phyloP scores from a whole-genome alignment of 2,797 vertebrate genomes.

The Amblyraja radiata region DNA sequence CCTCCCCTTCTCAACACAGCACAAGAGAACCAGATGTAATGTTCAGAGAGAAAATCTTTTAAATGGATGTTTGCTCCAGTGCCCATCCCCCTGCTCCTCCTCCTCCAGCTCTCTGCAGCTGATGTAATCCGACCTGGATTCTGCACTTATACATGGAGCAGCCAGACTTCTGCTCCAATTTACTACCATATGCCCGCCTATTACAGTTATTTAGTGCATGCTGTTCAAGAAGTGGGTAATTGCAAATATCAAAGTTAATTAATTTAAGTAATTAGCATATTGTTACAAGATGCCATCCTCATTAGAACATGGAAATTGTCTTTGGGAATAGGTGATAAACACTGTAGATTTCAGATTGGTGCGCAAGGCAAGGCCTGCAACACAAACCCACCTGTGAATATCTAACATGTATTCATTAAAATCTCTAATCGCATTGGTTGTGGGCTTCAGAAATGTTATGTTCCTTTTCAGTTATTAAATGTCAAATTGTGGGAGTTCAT shows the following conservation, averaged over 20 bases:
- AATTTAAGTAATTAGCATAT: constrained; percentile 68
- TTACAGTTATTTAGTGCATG: constrained; percentile 60
- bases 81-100: constrained; percentile 40
- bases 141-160: constrained; percentile 4
- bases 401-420: constrained; percentile 33
- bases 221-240: constrained; percentile 63
- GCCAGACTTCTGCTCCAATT: constrained; percentile 37
- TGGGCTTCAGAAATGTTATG: neutral
- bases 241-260: constrained; percentile 61
- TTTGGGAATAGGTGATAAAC: constrained; percentile 51
- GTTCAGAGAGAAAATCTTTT: constrained; percentile 40
- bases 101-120: constrained; percentile 35
- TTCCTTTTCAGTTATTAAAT: constrained; percentile 27
- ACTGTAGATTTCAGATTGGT: constrained; percentile 45
- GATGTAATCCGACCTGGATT: constrained; percentile 31
- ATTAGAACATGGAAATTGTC: constrained; percentile 58
- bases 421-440: constrained; percentile 19
- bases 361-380: constrained; percentile 21
- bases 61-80: constrained; percentile 45
- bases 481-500: constrained; percentile 2
- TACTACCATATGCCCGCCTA: constrained; percentile 57
- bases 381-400: constrained; percentile 35
- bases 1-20: constrained; percentile 24
- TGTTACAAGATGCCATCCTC: constrained; percentile 62
- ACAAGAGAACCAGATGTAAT: constrained; percentile 29